Evolutionary conservation across 2,797 vertebrate species (phyloP), one percentile per base, ranked within the genome.

Genomic region (Syngnathus rostellatus): DNA sequence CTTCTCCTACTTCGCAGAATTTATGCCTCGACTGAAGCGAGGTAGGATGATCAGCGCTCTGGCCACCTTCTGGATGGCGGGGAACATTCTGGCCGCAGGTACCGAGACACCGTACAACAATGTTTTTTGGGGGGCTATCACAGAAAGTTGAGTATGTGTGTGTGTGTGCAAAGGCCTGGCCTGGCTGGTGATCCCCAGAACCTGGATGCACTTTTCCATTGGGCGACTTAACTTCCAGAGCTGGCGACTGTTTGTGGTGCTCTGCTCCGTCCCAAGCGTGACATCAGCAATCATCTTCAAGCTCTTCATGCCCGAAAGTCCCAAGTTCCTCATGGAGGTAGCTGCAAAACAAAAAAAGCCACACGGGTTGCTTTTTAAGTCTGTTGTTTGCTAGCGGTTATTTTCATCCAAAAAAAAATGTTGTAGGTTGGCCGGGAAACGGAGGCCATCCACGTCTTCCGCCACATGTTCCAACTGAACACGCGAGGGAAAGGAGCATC

Each of bases 1-100:
- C 74, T 92, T 92, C 85, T 92, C 91, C 4, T 92, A 92, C 85
- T 92, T 92, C 80, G 90, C 90, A 0, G 91, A 92, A 83, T 92
- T 92, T 58, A 89, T 92, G 81, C 91, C 91, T 0, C 74, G 89
- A 8, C 40, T 73, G 71, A 85, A 69, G 63, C 88, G 91, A 77
- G 91, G 90, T 0, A 70, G 83, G 0, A 92, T 92, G 91, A 90
- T 92, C 82, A 92, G 91, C 14, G 84, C 84, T 57, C 79, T 92
- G 63, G 91, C 91, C 72, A 89, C 91, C 17, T 92, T 92, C 78
- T 92, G 91, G 91, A 92, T 92, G 91, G 88, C 83, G 11, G 91
- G 91, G 67, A 92, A 91, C 78, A 90, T 92, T 51, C 64, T 92
- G 66, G 89, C 89, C 54, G 91, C 91, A 84, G 91, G 91, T 92